phyloP scores from a whole-genome alignment of 2,888 invertebrate genomes.

The Nesidiocoris tenuis region DNA sequence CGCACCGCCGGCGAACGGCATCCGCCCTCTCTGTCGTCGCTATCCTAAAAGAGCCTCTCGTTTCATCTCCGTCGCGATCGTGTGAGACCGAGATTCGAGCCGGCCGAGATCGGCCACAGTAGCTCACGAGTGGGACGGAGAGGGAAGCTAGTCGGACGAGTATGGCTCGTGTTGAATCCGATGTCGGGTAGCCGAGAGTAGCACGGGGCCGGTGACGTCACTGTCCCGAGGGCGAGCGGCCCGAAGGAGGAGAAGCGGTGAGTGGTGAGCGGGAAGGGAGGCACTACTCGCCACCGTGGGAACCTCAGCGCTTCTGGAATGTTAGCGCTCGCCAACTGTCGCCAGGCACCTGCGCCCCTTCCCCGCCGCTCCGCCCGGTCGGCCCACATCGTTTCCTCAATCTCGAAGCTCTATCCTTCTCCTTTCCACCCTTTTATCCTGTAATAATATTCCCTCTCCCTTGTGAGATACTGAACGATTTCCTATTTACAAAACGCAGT shows the following conservation, averaged over 20 bases:
- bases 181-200: conserved; percentile 26
- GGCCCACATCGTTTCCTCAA: not conserved
- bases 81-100: too few species aligned
- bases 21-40: too few species aligned
- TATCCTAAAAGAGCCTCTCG: too few species aligned
- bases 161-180: conserved; percentile 38
- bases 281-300: conserved; percentile 44
- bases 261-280: conserved; percentile 2
- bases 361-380: not conserved
- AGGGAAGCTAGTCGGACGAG: conserved; percentile 26
- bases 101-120: not conserved
- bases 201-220: conserved; percentile 41
- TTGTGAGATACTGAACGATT: not conserved
- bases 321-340: conserved; percentile 45
- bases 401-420: not conserved
- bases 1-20: too few species aligned
- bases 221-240: conserved; percentile 15
- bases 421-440: conserved; percentile 1
- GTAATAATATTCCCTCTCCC: not conserved
- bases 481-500: not conserved
- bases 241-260: not conserved
- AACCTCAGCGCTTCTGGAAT: conserved; percentile 40
- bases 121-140: conserved; percentile 20
- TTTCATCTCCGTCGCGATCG: too few species aligned
- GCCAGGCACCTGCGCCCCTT: conserved; percentile 37